Percentiles rank a stretch among this genome's conserved stretches.
Conservation (phyloP, 2,113 vertebrate genomes). For the Agapornis roseicollis region DNA sequence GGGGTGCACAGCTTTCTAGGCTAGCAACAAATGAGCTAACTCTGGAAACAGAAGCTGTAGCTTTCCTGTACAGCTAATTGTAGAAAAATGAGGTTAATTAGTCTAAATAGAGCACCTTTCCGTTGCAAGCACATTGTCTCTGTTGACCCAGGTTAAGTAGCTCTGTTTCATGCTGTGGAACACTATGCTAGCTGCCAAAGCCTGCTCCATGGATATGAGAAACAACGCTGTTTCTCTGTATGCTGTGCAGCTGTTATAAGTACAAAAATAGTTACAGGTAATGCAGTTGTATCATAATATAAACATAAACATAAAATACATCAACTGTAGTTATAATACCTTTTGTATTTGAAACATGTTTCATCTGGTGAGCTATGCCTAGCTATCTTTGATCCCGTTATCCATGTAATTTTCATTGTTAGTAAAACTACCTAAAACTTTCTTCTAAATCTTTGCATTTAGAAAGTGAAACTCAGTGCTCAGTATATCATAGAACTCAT, state of each 20-base stretch:
- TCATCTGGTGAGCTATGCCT: neutral
- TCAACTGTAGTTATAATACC: neutral
- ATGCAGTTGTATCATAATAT: neutral
- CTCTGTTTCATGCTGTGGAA: neutral
- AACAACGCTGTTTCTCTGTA: neutral
- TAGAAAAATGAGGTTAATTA: neutral
- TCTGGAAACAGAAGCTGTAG: neutral
- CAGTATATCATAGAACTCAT: neutral
- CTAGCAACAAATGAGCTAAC: neutral
- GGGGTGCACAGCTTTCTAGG: neutral
- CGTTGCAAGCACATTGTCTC: rapidly evolving
- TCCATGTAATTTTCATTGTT: neutral
- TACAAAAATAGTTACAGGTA: neutral
- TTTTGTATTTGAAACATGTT: neutral
- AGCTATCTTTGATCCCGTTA: neutral
- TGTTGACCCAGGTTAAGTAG: neutral
- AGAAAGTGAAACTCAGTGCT: neutral
- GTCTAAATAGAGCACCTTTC: neutral
- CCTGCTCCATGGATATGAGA: neutral
- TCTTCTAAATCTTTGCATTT: neutral
- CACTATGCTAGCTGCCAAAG: neutral
- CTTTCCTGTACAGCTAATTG: neutral
- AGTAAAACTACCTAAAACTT: neutral
- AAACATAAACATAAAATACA: neutral
- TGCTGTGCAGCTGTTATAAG: neutral